These are phyloP conservation scores for Sapayoa aenigma DNA, from an alignment of 2,113 vertebrate genomes.

Conservation along the genomic window DNA sequence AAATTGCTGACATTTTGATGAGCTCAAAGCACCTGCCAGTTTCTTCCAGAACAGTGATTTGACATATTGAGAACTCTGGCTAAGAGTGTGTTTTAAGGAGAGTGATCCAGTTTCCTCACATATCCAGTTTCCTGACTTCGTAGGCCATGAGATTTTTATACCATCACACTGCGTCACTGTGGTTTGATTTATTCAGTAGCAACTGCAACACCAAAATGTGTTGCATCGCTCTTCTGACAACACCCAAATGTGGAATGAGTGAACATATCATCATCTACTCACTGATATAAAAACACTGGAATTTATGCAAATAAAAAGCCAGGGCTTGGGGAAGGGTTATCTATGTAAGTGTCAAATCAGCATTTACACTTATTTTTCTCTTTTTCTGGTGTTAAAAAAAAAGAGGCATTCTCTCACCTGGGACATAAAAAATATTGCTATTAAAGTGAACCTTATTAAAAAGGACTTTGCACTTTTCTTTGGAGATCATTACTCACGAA, in stretches of 20 bases:
- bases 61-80: constrained; percentile 34
- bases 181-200: constrained; percentile 77
- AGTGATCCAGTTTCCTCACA: constrained; percentile 18
- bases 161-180: background rate
- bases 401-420: background rate
- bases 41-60: constrained; percentile 6
- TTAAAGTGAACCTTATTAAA: background rate
- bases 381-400: background rate
- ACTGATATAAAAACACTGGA: background rate
- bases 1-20: background rate
- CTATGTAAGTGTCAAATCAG: background rate
- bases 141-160: constrained; percentile 37
- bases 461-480: background rate
- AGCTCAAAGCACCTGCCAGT: constrained; percentile 11
- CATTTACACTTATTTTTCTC: background rate
- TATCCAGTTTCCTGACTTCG: background rate
- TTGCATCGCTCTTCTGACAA: constrained; percentile 74
- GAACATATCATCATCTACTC: constrained; percentile 34
- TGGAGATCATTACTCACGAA: background rate
- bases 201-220: constrained; percentile 82
- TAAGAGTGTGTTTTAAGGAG: background rate
- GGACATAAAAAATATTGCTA: background rate
- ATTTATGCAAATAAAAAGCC: constrained; percentile 32
- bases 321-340: background rate
- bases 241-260: constrained; percentile 12